Base-by-base conservation (phyloP, 2,113 vertebrate species). In the Pimephales promelas region DNA sequence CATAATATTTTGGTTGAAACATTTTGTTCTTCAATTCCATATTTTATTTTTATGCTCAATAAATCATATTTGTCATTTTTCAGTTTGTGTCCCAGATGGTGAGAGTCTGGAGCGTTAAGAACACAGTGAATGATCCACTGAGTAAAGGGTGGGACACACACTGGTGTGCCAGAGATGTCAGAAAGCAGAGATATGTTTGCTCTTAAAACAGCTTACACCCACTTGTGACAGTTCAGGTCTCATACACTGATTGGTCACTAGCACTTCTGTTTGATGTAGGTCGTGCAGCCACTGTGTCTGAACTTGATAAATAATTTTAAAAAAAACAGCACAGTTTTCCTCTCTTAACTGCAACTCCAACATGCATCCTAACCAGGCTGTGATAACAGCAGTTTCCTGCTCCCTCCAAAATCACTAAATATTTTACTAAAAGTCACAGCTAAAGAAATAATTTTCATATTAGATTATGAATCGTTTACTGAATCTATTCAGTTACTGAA, bases 221-320 rank as follows among this genome's bases (percentile, higher is more conserved):
- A 74, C 61, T 28, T 70, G 59, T 84, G 82, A 88, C 82, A 89
- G 87, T 47, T 83, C 3, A 31, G 54, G 85, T 82, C 88, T 89
- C 82, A 71, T 0, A 13, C 85, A 89, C 85, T 87, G 77, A 73
- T 86, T 62, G 16, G 0, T 34, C 77, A 22, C 85, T 89, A 86
- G 40, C 83, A 75, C 56, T 34, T 49, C 76, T 62, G 78, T 72
- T 77, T 83, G 86, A 79, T 54, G 20, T 34, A 7, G 20, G 54
- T 18, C 31, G 16, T 28, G 31, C 31, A 76, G 82, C 20, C 31
- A n/a, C 73, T 22, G 10, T 59, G 22, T 57, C n/a, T 66, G 26
- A 66, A 79, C 61, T 66, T 79, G 43, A 78, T 26, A 20, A 16
- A 57, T 40, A 24, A 31, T 34, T 34, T 34, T 43, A 40, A 7